Evolutionary conservation across 2,888 invertebrate species (phyloP).

Genomic region (Chrysina gloriosa): DNA sequence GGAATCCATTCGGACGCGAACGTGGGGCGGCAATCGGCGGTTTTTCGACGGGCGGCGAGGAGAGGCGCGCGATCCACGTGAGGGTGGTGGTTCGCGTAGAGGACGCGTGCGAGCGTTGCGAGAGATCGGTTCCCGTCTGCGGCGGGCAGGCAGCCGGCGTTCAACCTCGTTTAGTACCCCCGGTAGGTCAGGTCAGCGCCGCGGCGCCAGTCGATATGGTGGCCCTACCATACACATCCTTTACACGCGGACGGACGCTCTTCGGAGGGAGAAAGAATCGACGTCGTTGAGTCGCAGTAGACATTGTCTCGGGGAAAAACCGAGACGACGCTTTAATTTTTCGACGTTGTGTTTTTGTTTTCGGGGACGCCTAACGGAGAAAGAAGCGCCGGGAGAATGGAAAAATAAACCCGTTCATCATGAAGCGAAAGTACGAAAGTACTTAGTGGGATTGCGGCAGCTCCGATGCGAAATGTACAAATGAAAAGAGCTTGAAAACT

Average conservation of each 20-base stretch:
- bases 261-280: neutral
- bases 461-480: too few species aligned
- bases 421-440: too few species aligned
- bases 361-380: too few species aligned
- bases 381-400: too few species aligned
- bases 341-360: too few species aligned
- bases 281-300: too few species aligned
- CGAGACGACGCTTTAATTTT: too few species aligned
- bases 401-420: too few species aligned
- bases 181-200: constrained; percentile 44
- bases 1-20: too few species aligned
- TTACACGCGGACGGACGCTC: neutral
- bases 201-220: constrained; percentile 43
- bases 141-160: constrained; percentile 40
- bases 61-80: constrained; percentile 9
- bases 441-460: too few species aligned
- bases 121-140: constrained; percentile 53
- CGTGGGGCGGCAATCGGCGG: neutral
- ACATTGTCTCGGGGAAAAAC: too few species aligned
- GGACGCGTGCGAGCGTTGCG: constrained; percentile 39
- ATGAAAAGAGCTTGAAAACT: too few species aligned
- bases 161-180: constrained; percentile 43
- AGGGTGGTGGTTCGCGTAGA: constrained; percentile 1
- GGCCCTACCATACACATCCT: neutral
- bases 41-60: neutral